Conservation (phyloP, 1,140 invertebrate species). For the Cyclina sinensis region DNA sequence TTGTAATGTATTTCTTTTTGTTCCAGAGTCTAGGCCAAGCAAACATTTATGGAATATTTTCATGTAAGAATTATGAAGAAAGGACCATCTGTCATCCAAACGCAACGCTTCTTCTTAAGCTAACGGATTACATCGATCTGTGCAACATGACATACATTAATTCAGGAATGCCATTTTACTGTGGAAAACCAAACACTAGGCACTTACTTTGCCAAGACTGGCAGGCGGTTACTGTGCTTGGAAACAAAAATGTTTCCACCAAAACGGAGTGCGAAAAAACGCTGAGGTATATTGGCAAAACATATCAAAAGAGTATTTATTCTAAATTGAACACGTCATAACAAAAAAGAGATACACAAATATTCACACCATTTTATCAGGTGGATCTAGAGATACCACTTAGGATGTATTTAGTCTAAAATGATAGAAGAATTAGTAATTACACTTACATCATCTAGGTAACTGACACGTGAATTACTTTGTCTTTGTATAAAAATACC, state of each 20-base stretch:
- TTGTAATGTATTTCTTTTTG: no score
- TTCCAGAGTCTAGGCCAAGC: no score
- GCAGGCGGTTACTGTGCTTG: not conserved
- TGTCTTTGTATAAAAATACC: no score
- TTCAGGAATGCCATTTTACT: slow-evolving; percentile 42
- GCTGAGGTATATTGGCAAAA: not conserved
- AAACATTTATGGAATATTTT: not conserved
- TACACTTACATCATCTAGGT: no score
- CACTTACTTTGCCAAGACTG: slow-evolving; percentile 15
- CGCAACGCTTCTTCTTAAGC: not conserved
- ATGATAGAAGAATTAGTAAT: no score
- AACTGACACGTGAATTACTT: no score
- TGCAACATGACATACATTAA: slow-evolving; percentile 41
- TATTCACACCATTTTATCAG: no score
- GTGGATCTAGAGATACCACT: no score
- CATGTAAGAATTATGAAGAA: not conserved
- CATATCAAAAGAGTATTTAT: no score
- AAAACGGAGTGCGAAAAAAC: not conserved
- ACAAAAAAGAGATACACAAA: no score
- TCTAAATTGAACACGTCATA: no score
- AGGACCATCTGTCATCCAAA: slow-evolving; percentile 2
- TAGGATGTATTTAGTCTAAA: no score
- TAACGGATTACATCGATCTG: not conserved
- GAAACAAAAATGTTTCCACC: not conserved
- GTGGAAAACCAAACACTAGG: not conserved